phyloP scores from a whole-genome alignment of 2,113 vertebrate genomes.

The Turdus rufiventris region DNA sequence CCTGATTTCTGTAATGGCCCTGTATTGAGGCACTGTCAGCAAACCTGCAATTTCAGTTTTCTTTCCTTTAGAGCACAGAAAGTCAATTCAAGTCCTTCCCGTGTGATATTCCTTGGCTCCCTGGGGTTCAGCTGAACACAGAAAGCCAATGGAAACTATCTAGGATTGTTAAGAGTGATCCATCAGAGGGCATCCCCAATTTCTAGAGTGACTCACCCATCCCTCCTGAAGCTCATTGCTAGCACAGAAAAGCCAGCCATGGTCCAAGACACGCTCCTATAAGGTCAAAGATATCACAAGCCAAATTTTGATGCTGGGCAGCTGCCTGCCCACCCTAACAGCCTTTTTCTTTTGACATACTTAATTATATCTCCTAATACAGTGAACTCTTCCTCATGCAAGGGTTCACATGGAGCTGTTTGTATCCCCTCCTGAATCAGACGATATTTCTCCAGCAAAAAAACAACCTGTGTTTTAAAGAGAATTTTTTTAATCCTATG shows the following conservation, averaged over 20 bases:
- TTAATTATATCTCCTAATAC: not conserved
- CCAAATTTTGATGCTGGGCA: not conserved
- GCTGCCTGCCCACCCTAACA: not conserved
- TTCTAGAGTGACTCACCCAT: not conserved
- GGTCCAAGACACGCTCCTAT: not conserved
- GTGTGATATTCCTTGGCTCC: not conserved
- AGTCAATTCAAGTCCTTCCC: not conserved
- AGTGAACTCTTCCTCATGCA: not conserved
- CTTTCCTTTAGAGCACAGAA: not conserved
- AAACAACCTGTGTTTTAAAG: not conserved
- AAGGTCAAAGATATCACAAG: not conserved
- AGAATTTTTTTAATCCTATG: fast-evolving
- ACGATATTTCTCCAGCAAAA: not conserved
- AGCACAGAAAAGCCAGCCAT: not conserved
- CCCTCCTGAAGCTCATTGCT: not conserved
- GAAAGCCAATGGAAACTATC: not conserved
- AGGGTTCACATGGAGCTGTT: not conserved
- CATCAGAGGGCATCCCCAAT: not conserved
- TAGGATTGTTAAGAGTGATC: fast-evolving
- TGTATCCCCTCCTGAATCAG: not conserved
- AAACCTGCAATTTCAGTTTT: not conserved
- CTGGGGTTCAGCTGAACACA: not conserved
- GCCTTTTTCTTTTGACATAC: not conserved
- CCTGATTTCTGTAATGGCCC: not conserved
- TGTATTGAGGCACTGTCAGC: not conserved